Percentiles rank a stretch among this genome's conserved stretches.
These are phyloP conservation scores for Tetraodon nigroviridis DNA, from an alignment of 2,113 vertebrate species.

Conservation along the genomic window DNA sequence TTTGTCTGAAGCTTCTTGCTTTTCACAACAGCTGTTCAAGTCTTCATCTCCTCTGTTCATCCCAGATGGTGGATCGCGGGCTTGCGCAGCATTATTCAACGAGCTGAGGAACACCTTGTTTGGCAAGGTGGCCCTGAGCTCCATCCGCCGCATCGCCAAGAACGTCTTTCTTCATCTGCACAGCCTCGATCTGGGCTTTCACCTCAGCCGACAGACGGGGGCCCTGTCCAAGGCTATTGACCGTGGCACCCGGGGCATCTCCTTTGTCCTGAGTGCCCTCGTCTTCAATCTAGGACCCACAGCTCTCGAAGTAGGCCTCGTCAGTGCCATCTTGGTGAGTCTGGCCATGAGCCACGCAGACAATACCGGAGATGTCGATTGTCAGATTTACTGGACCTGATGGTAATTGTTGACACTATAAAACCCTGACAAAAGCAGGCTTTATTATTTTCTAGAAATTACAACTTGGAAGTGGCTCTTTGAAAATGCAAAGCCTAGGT, in stretches of 20 bases:
- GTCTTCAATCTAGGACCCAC: slow-evolving; percentile 98
- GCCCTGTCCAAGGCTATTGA: slow-evolving; percentile 97
- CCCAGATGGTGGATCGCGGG: slow-evolving; percentile 88
- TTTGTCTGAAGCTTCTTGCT: slow-evolving; percentile 28
- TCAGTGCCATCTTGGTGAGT: slow-evolving; percentile 89
- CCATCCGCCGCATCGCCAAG: slow-evolving; percentile 92
- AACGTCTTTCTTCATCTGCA: slow-evolving; percentile 97
- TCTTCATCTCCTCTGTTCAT: slow-evolving; percentile 39
- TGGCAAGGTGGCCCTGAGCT: slow-evolving; percentile 95
- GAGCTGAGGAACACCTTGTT: slow-evolving; percentile 96
- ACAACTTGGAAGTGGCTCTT: no score
- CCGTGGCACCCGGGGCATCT: slow-evolving; percentile 94
- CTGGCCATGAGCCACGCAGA: background rate
- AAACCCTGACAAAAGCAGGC: no score
- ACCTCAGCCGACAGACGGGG: slow-evolving; percentile 94
- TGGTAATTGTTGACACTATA: background rate
- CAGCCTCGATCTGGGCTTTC: slow-evolving; percentile 91
- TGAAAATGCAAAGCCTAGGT: no score
- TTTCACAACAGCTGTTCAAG: slow-evolving; percentile 48
- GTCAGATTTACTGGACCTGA: no score
- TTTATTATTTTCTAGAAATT: no score
- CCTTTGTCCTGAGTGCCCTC: slow-evolving; percentile 92
- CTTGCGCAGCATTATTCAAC: slow-evolving; percentile 88
- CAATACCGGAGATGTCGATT: background rate
- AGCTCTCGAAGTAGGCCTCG: slow-evolving; percentile 89